These are phyloP conservation scores for Rhysida immarginata DNA, from an alignment of 1,140 invertebrate genomes.

Conservation along the genomic window DNA sequence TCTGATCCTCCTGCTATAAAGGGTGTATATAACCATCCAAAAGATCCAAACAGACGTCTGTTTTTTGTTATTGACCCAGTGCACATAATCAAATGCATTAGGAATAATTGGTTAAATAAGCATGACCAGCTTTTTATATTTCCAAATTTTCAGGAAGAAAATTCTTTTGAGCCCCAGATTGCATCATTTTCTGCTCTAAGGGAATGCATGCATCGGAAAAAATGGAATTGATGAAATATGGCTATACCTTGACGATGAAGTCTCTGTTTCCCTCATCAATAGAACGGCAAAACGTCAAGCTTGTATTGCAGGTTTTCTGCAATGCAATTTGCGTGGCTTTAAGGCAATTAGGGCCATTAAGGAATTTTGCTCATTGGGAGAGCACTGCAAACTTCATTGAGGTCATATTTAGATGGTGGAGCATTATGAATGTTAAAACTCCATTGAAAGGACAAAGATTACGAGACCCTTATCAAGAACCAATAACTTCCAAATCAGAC, in stretches of 20 bases:
- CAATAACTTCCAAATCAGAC: too few species aligned
- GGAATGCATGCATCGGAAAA: slow-evolving; percentile 4
- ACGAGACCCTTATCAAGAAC: too few species aligned
- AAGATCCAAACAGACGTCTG: neutral
- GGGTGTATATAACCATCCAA: slow-evolving; percentile 6
- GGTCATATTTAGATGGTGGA: slow-evolving; percentile 12
- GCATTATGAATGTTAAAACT: slow-evolving; percentile 13
- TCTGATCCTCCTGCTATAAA: neutral
- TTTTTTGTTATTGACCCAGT: slow-evolving; percentile 12
- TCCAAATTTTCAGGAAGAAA: neutral
- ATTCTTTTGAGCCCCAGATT: neutral
- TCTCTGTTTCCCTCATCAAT: slow-evolving; percentile 10
- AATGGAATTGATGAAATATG: slow-evolving; percentile 9
- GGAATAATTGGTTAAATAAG: slow-evolving; percentile 8
- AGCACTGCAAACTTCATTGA: slow-evolving; percentile 10
- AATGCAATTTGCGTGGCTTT: slow-evolving; percentile 9
- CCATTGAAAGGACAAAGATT: slow-evolving; percentile 9
- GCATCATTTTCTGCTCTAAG: neutral
- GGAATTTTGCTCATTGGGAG: neutral
- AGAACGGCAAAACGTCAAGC: slow-evolving; percentile 16
- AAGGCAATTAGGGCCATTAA: slow-evolving; percentile 2
- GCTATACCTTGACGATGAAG: slow-evolving; percentile 7
- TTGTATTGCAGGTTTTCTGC: slow-evolving; percentile 14
- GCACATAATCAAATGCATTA: slow-evolving; percentile 6
- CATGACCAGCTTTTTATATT: neutral